Base-by-base conservation (phyloP, 2,797 vertebrate species). In the Erpetoichthys calabaricus region DNA sequence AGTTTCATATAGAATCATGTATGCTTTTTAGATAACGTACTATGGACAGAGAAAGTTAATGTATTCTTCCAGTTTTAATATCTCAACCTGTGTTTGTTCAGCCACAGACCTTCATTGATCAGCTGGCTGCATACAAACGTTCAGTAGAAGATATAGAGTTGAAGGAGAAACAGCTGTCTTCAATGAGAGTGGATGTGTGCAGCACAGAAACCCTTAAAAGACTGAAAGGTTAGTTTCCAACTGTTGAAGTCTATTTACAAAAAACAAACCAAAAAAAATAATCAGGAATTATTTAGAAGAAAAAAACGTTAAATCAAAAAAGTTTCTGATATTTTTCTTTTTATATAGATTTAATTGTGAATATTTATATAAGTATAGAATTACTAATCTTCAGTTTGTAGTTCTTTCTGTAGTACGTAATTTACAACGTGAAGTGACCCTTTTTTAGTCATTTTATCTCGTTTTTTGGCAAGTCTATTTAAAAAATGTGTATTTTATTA, bases 191-290 rank as follows among this genome's bases (percentile, higher is more conserved):
- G 62, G 96, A 99, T 0, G 88, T 94, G 4, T 95, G 91, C 77
- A 97, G 92, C 79, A 87, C 90, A 0, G 96, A 99, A 65, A 97
- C 94, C 0, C 86, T 97, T 2, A 99, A 97, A 62, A 89, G 91
- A 62, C 79, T 99, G 5, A 98, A 99, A 93, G 96, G 96, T 96
- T 66, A 61, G 7, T 0, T 0, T 9, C 8, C n/a, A 53, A 45
- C 6, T 44, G 6, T 7, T 3, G 3, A 8, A 10, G 41, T 4
- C 8, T 25, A 41, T 10, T 4, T n/a, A 44, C 43, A 10, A 25
- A 9, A 6, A 57, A 57, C 47, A 4, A 7, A 8, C 53, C 4
- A 7, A 10, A 55, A 8, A 4, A 8, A 7, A 8, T 4, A 10
- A 5, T 10, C 3, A 6, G 42, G 4, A n/a, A 7, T 25, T 25